A percentile compares a stretch with the other conserved stretches of the same genome.
Conservation (phyloP, 30 jellyfish, hydroid and myxozoan species). For the Cassiopea andromeda region DNA sequence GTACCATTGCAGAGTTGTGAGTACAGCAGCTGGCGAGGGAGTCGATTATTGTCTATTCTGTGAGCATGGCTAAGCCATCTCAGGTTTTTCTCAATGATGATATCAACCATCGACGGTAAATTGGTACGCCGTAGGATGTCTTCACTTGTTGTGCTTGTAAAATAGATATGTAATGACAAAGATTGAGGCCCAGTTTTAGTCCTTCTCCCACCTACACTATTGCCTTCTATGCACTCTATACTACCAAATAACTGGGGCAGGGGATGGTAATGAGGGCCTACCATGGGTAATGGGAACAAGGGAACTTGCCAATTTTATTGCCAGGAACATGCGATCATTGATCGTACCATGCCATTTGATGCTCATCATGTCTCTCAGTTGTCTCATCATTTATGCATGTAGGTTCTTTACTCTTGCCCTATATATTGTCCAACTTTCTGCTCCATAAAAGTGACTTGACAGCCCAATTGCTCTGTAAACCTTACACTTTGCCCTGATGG, state of each 20-base stretch:
- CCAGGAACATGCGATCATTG: neutral
- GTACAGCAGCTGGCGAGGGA: neutral
- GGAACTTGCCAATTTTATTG: too few relatives aligned
- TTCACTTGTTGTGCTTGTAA: neutral
- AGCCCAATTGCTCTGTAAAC: neutral
- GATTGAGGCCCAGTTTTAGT: too few relatives aligned
- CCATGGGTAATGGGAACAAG: too few relatives aligned
- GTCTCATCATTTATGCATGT: slow-evolving; percentile 1
- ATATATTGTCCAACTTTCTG: neutral
- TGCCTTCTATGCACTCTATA: too few relatives aligned
- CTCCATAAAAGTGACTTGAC: neutral
- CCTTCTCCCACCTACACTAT: too few relatives aligned
- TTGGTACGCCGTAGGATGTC: slow-evolving; percentile 2
- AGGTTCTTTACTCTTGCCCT: neutral
- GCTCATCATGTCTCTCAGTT: slow-evolving; percentile 11
- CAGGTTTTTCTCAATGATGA: neutral
- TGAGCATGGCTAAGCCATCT: neutral
- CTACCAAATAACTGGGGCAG: too few relatives aligned
- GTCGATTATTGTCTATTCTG: neutral
- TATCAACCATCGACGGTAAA: slow-evolving; percentile 7
- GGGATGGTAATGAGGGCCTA: too few relatives aligned
- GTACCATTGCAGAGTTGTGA: neutral
- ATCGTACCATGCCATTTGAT: slow-evolving; percentile 6
- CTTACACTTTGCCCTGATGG: neutral
- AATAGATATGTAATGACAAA: too few relatives aligned